A percentile compares a stretch with the other conserved stretches of the same genome.
Evolutionary conservation across 2,113 vertebrate species (phyloP).

Genomic region (Ancistrus triradiatus): DNA sequence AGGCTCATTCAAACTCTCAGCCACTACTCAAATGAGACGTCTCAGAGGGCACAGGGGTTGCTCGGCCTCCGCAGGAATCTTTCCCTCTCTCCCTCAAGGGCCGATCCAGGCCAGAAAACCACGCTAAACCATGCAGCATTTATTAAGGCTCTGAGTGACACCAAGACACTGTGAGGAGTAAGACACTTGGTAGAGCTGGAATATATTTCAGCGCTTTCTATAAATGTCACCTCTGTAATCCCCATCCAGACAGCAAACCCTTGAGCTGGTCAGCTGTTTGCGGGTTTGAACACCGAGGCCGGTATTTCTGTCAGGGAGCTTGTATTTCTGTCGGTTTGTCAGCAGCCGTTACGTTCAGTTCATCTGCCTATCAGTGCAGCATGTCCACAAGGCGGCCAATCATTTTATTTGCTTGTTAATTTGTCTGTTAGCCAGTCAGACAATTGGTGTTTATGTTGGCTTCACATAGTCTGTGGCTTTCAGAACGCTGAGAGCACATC

Average conservation of each 20-base stretch:
- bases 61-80: background rate
- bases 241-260: background rate
- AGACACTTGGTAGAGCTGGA: no score
- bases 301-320: slow-evolving; percentile 7
- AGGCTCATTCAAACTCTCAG: slow-evolving; percentile 11
- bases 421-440: slow-evolving; percentile 6
- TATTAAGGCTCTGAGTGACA: slow-evolving; percentile 7
- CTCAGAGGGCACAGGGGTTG: background rate
- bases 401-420: slow-evolving; percentile 24
- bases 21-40: slow-evolving; percentile 26
- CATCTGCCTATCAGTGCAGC: background rate
- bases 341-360: background rate
- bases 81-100: slow-evolving; percentile 2
- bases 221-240: slow-evolving; percentile 5
- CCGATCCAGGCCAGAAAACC: slow-evolving; percentile 30
- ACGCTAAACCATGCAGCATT: slow-evolving; percentile 12
- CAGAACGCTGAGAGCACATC: background rate
- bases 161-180: no score
- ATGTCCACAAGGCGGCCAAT: slow-evolving; percentile 23
- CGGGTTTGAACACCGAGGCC: background rate
- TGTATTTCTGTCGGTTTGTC: slow-evolving; percentile 12
- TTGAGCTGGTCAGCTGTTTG: slow-evolving; percentile 15
- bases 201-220: background rate
- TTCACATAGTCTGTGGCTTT: background rate
- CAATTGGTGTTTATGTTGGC: slow-evolving; percentile 25